phyloP scores from a whole-genome alignment of 2,113 vertebrate genomes.

The Periophthalmus modestus region DNA sequence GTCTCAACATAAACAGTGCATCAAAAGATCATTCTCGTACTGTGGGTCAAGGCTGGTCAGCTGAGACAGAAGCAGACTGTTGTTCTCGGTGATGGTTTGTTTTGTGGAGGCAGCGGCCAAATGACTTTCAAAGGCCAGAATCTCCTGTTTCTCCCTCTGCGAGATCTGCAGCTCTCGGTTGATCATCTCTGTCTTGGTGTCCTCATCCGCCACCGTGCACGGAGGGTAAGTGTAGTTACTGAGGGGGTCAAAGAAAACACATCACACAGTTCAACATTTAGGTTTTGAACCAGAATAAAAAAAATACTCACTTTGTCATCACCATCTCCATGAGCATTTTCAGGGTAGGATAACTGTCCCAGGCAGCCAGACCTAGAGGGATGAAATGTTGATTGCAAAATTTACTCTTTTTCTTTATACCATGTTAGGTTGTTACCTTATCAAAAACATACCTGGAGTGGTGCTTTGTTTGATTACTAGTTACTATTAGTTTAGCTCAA shows the following conservation, averaged over 20 bases:
- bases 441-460: too few species aligned
- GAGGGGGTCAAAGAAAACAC: background rate
- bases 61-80: constrained; percentile 93
- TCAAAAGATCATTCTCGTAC: constrained; percentile 73
- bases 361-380: constrained; percentile 87
- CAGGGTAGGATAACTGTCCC: constrained; percentile 95
- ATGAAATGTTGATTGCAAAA: background rate
- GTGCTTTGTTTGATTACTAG: too few species aligned
- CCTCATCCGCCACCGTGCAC: constrained; percentile 93
- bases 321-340: constrained; percentile 99
- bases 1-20: background rate
- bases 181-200: constrained; percentile 93
- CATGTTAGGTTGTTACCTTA: too few species aligned
- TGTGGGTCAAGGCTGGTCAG: constrained; percentile 95
- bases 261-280: background rate
- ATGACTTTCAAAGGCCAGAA: constrained; percentile 96
- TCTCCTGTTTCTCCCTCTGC: constrained; percentile 96
- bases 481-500: too few species aligned
- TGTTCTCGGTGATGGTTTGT: constrained; percentile 97
- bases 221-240: constrained; percentile 96
- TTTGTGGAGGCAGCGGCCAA: constrained; percentile 96
- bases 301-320: constrained; percentile 90
- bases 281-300: background rate
- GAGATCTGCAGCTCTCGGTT: constrained; percentile 92
- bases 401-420: too few species aligned